Conservation (phyloP, 2,888 invertebrate species). For the Eupeodes latifasciatus region DNA sequence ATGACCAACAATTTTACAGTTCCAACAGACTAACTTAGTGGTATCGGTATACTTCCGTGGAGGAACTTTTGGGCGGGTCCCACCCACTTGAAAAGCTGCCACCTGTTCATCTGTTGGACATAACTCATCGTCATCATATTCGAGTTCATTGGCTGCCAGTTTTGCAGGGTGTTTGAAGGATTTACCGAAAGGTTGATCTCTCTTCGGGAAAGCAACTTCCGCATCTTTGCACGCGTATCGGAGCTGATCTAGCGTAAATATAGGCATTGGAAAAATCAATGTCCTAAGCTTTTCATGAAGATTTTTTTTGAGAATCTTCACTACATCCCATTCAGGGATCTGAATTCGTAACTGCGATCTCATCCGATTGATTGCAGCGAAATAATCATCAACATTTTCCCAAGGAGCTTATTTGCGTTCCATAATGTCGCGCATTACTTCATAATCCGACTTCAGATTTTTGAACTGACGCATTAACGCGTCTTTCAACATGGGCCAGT, state of each 20-base stretch:
- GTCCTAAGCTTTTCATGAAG: neutral
- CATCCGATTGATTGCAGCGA: neutral
- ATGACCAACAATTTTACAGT: neutral
- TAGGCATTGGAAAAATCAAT: neutral
- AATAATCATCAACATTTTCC: neutral
- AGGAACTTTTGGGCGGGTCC: neutral
- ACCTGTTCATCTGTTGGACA: neutral
- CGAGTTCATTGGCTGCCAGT: neutral
- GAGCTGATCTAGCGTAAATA: neutral
- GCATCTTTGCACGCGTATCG: neutral
- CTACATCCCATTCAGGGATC: neutral
- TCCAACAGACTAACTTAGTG: neutral
- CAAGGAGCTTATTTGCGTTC: neutral
- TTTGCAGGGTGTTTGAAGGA: neutral
- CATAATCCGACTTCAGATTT: neutral
- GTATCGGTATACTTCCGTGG: neutral
- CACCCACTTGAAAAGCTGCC: neutral
- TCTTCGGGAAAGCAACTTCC: neutral
- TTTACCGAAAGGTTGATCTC: no score
- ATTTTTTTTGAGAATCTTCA: neutral
- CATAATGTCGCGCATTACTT: neutral
- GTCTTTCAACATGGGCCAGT: neutral
- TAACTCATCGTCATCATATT: neutral
- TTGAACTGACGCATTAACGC: neutral
- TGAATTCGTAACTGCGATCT: neutral